Base-by-base conservation (phyloP, 30 jellyfish, hydroid and myxozoan species). In the Turritopsis rubra region DNA sequence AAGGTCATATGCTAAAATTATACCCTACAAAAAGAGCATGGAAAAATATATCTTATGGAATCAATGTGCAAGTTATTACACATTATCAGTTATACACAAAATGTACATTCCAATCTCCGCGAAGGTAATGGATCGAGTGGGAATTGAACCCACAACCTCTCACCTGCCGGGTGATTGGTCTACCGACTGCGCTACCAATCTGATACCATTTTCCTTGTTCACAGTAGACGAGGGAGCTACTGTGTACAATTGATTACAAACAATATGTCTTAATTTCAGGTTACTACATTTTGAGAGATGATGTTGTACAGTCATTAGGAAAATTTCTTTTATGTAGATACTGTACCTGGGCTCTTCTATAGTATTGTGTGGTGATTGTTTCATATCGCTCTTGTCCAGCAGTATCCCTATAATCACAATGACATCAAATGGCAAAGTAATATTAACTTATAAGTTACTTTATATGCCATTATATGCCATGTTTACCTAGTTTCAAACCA, bases 341-440 rank as follows among this genome's bases (percentile, higher is more conserved):
- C 60, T 90, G 68, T 70, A 93, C 99, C 93, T 93, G 99, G 0
- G 99, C 99, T 60, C 99, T 80, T 31, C 99, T 83, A 75, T 93
- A 93, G 78, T 93, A 93, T 81, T 93, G 99, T 18, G 99, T 93
- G 52, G 99, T 93, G 16, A 93, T 93, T 77, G 99, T 93, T 83
- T 93, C 99, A 75, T 93, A 93, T 53, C 99, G 81, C 70, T 93
- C 99, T 66, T 93, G 99, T 7, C 99, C 99, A 29, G 99, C 99
- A 16, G 99, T 93, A 75, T 93, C 99, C 99, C 99, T 93, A 75
- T 7, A 22, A 75, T 23, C 41, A 21, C 20, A 24, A 80, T 23
- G 65, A 68, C 77, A 7, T 68, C 9, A 9, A 1, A 7, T 68
- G 77, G 9, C 9, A 8, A n/a, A 7, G 19, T 7, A n/a, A 16